phyloP scores from a whole-genome alignment of 2,113 vertebrate species.

The Corynorhinus townsendii region DNA sequence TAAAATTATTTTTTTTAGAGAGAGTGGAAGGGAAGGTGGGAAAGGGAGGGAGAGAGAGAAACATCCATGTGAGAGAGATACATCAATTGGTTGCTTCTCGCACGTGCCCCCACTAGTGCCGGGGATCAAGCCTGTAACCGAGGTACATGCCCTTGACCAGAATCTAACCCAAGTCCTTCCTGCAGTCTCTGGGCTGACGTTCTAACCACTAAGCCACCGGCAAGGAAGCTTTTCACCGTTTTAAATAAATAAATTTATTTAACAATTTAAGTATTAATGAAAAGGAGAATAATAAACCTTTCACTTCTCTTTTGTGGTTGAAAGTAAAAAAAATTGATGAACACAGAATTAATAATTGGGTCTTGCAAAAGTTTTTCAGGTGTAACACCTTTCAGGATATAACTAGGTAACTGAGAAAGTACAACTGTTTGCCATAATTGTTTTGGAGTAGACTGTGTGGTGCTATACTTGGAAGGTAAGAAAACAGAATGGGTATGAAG shows the following conservation, averaged over 20 bases:
- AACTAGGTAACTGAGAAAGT: neutral
- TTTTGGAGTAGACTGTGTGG: neutral
- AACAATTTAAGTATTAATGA: neutral
- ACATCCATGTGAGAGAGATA: too few relatives aligned
- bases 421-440: neutral
- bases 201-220: too few relatives aligned
- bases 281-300: neutral
- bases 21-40: too few relatives aligned
- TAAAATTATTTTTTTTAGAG: too few relatives aligned
- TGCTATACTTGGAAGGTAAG: neutral
- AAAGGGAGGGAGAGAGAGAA: too few relatives aligned
- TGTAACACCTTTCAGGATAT: neutral
- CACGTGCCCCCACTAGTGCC: too few relatives aligned
- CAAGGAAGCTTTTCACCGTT: neutral
- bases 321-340: constrained; percentile 1
- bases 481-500: neutral
- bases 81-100: too few relatives aligned
- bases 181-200: too few relatives aligned
- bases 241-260: neutral
- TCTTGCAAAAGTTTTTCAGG: neutral
- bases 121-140: too few relatives aligned
- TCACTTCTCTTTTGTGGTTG: neutral
- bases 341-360: neutral
- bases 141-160: too few relatives aligned
- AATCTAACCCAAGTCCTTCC: too few relatives aligned